Evolutionary conservation across 1,140 invertebrate genomes (phyloP).

Genomic region (Panagrolaimus sp.): DNA sequence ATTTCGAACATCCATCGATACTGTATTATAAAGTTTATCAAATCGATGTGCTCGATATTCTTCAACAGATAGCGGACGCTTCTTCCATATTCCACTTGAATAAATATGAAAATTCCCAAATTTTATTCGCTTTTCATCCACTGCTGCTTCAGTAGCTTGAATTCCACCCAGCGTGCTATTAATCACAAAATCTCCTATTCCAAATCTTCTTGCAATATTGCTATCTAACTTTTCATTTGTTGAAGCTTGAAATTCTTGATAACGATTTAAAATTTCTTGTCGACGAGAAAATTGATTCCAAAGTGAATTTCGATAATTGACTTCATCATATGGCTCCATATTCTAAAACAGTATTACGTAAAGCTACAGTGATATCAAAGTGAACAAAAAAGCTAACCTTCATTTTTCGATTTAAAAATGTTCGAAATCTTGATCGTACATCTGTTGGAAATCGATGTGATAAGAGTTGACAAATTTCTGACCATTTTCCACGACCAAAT

Average conservation of each 20-base stretch:
- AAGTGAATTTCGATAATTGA: background rate
- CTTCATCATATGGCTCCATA: no score
- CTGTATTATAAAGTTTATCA: background rate
- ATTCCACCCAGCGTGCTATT: background rate
- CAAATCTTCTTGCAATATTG: background rate
- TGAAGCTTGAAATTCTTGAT: constrained; percentile 1
- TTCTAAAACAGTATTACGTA: no score
- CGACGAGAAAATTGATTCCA: background rate
- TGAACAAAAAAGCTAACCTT: background rate
- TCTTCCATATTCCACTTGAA: background rate
- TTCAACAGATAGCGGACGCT: background rate
- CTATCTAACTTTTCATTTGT: background rate
- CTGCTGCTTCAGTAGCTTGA: background rate
- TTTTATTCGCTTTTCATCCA: background rate
- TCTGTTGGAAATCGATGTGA: background rate
- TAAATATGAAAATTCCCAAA: background rate
- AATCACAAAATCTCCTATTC: background rate
- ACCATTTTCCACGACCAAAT: constrained; percentile 4
- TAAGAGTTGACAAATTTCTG: background rate
- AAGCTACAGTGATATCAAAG: no score
- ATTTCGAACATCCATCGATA: background rate
- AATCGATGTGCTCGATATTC: background rate
- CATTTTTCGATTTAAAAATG: constrained; percentile 3
- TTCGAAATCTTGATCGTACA: background rate
- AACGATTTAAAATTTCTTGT: background rate